These are phyloP conservation scores for Crematogaster levior DNA, from an alignment of 2,888 invertebrate genomes.

Conservation along the genomic window DNA sequence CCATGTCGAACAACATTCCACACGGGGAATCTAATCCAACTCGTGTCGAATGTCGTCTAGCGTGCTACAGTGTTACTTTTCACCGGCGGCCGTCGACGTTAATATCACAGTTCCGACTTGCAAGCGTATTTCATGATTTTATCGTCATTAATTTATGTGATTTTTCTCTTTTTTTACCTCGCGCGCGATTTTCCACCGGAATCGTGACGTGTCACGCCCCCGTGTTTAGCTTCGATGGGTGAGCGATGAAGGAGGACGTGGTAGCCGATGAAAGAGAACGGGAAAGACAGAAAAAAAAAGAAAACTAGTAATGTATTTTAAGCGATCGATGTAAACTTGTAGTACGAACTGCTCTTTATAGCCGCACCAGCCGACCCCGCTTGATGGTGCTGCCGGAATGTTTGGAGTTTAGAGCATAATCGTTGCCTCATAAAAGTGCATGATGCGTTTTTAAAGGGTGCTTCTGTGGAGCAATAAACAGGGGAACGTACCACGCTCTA, in stretches of 20 bases:
- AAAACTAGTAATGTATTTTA: constrained; percentile 61
- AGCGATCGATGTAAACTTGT: constrained; percentile 74
- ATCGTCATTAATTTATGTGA: constrained; percentile 50
- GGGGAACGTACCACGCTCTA: constrained; percentile 73
- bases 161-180: constrained; percentile 42
- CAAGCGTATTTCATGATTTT: constrained; percentile 47
- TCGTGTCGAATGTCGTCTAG: constrained; percentile 28
- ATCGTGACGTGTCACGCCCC: constrained; percentile 58
- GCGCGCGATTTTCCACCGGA: constrained; percentile 35
- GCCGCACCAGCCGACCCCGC: constrained; percentile 59
- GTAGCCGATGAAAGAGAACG: background rate
- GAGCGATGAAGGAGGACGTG: background rate
- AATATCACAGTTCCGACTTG: constrained; percentile 26
- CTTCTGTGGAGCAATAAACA: constrained; percentile 83
- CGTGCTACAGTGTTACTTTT: constrained; percentile 59
- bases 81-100: constrained; percentile 46
- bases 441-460: constrained; percentile 85
- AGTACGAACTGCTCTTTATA: constrained; percentile 68
- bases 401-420: constrained; percentile 82
- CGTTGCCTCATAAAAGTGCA: constrained; percentile 83
- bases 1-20: constrained; percentile 34
- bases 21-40: constrained; percentile 17
- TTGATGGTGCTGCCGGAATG: constrained; percentile 66
- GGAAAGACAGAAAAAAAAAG: constrained; percentile 3
- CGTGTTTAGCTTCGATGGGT: constrained; percentile 40